Conservation (phyloP, 2,888 invertebrate genomes). For the Allacma fusca region DNA sequence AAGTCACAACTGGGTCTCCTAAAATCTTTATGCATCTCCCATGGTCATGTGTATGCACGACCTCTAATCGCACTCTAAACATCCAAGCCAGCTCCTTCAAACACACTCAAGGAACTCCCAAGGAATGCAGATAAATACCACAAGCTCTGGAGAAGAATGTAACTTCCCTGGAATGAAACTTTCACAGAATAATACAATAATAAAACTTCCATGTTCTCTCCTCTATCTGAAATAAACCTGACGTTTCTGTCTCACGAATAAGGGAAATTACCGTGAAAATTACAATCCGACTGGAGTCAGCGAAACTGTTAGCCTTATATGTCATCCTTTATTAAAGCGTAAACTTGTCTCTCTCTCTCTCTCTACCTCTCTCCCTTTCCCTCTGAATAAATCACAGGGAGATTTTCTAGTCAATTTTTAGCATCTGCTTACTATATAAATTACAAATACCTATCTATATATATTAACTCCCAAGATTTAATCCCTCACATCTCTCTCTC, state of each 20-base stretch:
- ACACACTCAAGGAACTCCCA: too few relatives aligned
- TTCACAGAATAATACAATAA: neutral
- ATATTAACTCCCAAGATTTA: neutral
- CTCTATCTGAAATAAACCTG: constrained; percentile 12
- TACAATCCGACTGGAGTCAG: neutral
- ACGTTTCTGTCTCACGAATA: constrained; percentile 21
- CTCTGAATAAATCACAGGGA: neutral
- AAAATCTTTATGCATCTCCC: constrained; percentile 5
- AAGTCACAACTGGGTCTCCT: neutral
- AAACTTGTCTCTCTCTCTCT: constrained; percentile 1
- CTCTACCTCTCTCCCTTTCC: neutral
- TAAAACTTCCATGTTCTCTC: constrained; percentile 12
- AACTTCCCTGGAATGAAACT: too few relatives aligned
- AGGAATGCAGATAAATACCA: too few relatives aligned
- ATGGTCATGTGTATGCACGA: constrained; percentile 16
- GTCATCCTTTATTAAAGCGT: neutral
- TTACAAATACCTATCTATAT: too few relatives aligned
- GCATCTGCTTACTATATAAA: too few relatives aligned
- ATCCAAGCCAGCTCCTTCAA: neutral
- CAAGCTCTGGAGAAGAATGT: too few relatives aligned
- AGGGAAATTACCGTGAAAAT: constrained; percentile 21
- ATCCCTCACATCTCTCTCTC: neutral
- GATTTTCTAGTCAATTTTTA: too few relatives aligned
- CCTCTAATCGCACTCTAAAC: neutral
- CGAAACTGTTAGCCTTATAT: neutral